phyloP scores from a whole-genome alignment of 1,140 invertebrate genomes.

The Bombus waltoni region DNA sequence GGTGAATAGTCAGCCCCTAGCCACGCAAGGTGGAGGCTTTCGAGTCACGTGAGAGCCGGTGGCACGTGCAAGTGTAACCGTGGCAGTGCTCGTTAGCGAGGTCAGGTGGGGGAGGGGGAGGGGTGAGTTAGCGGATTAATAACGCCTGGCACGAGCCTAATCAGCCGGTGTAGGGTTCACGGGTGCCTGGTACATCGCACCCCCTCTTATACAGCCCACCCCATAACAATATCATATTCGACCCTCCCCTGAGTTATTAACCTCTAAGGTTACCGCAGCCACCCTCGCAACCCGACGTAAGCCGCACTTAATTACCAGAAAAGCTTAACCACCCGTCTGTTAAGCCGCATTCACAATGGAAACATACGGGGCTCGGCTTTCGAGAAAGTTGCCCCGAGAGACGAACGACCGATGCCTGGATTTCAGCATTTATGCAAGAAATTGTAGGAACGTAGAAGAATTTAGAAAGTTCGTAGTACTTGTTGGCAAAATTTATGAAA shows the following conservation, averaged over 20 bases:
- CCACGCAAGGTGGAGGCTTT: neutral
- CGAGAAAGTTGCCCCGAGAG: neutral
- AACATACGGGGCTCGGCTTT: neutral
- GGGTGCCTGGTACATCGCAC: conserved; percentile 66
- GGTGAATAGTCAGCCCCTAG: conserved; percentile 15
- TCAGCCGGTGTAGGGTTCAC: conserved; percentile 79
- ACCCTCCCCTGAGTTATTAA: conserved; percentile 78
- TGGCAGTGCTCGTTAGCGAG: conserved; percentile 68
- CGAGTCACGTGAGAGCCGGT: conserved; percentile 57
- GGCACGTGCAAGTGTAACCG: conserved; percentile 61
- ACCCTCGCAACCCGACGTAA: conserved; percentile 69
- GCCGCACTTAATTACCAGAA: conserved; percentile 77
- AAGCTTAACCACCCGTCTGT: conserved; percentile 66
- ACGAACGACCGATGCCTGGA: neutral
- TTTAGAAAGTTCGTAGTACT: too few species aligned
- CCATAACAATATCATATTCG: conserved; percentile 82
- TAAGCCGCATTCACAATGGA: conserved; percentile 54
- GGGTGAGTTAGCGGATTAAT: conserved; percentile 79
- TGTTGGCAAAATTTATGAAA: too few species aligned
- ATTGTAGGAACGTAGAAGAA: neutral
- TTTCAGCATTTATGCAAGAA: neutral
- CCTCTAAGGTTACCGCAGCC: conserved; percentile 79
- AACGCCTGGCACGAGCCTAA: conserved; percentile 81
- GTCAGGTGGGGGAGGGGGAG: conserved; percentile 54
- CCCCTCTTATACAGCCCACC: conserved; percentile 64